Conservation (phyloP, 2,113 vertebrate species). For the Thalassoma bifasciatum region DNA sequence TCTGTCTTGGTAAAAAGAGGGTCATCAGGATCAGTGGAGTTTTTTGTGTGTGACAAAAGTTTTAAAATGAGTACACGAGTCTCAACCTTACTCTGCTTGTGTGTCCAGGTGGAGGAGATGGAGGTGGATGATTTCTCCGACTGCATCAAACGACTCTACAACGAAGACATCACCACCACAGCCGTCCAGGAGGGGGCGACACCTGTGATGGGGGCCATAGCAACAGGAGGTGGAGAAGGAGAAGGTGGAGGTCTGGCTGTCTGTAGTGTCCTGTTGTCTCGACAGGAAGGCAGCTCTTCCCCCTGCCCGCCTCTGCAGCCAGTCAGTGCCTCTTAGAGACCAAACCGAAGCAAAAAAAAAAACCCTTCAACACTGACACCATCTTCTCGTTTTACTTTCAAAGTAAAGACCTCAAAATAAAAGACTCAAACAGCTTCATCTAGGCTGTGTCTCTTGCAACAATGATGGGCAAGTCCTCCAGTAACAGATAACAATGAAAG, state of each 20-base stretch:
- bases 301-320: conserved; percentile 95
- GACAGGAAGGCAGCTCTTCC: conserved; percentile 85
- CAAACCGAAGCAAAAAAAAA: conserved; percentile 54
- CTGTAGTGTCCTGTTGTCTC: conserved; percentile 78
- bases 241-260: conserved; percentile 63
- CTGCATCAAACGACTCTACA: conserved; percentile 96
- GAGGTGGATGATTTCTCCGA: conserved; percentile 98
- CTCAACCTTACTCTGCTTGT: background rate
- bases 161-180: conserved; percentile 83
- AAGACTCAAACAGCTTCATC: background rate
- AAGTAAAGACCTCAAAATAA: background rate
- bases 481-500: background rate
- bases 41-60: no score
- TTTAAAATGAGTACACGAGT: background rate
- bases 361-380: conserved; percentile 1
- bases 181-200: conserved; percentile 77
- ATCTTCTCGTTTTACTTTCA: background rate
- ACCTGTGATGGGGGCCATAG: conserved; percentile 38
- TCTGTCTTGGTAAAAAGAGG: no score
- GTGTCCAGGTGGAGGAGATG: conserved; percentile 91
- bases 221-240: conserved; percentile 57
- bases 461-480: background rate
- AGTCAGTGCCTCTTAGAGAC: conserved; percentile 86
- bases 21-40: no score
- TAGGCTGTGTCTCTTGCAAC: no score